Evolutionary conservation across 1,140 invertebrate genomes (phyloP), one percentile per base, ranked within the genome.

Genomic region (Tetramorium simillimum): DNA sequence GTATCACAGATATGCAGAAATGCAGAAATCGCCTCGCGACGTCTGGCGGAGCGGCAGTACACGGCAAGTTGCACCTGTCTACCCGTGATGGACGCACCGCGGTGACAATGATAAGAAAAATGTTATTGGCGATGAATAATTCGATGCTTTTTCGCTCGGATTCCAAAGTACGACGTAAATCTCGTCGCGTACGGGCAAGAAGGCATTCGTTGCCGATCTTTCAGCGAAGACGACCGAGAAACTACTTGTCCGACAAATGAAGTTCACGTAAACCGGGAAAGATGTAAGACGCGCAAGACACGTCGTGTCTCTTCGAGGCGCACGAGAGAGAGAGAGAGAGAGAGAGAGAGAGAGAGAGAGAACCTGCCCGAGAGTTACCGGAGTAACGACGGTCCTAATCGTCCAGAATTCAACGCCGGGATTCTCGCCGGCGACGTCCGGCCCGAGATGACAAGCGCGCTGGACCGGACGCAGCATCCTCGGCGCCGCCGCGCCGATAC

Each of bases 401-500:
- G 21, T 76, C 33, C 28, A 60, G 51, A 76, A 58, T 58, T 76
- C 7, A n/a, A 73, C 51, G 63, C 51, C 51, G 40, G 53, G 43
- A 58, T n/a, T n/a, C 21, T 16, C 33, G 24, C 33, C 10, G 24
- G 49, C 65, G 21, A 49, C 28, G 67, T 84, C 12, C 21, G n/a
- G 28, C 18, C 6, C 2, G 67, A 49, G 69, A 84, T 73, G 80
- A 73, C 53, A 82, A 60, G 77, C 65, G 80, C 88, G 87, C 75
- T 88, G 88, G 51, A 84, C 60, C 87, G 67, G 33, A 10, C 58
- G 56, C 67, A 67, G 82, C 75, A 85, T 76, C 72, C 85, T 81
- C 85, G 89, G 85, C 89, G 89, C 88, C 88, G 77, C 80, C 18
- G 33, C 76, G 51, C 87, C 89, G 88, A 89, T 89, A 89, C 73